Percentiles rank a stretch among this genome's conserved stretches.
Evolutionary conservation across 2,888 invertebrate genomes (phyloP).

Genomic region (Parnassius glacialis): DNA sequence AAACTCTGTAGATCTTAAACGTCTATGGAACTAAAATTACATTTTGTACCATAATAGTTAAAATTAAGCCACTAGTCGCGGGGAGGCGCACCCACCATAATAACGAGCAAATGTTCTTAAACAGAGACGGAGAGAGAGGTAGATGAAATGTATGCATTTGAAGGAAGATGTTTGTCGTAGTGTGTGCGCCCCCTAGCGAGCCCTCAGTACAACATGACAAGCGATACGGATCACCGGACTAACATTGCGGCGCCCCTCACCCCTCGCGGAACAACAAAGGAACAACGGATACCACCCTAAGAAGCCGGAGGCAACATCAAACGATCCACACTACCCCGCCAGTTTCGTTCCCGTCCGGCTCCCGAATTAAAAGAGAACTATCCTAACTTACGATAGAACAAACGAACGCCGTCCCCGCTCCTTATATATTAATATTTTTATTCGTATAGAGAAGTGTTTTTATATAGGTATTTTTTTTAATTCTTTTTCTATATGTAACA

Average conservation of each 20-base stretch:
- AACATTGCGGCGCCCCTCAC: constrained; percentile 32
- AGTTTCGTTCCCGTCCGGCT: constrained; percentile 27
- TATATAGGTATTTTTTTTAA: constrained; percentile 60
- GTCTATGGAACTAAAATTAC: constrained; percentile 76
- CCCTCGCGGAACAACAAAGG: constrained; percentile 8
- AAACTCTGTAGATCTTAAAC: constrained; percentile 74
- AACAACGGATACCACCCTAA: background rate
- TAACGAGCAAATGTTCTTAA: background rate
- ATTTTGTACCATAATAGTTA: constrained; percentile 75
- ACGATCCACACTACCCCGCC: constrained; percentile 26
- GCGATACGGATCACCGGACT: constrained; percentile 45
- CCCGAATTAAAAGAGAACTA: constrained; percentile 39
- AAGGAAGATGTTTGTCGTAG: constrained; percentile 9
- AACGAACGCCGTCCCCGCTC: constrained; percentile 56
- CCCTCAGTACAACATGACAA: constrained; percentile 40
- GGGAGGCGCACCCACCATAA: constrained; percentile 34
- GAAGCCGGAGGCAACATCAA: background rate
- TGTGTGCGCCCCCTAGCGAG: constrained; percentile 36
- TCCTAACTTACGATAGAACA: constrained; percentile 50
- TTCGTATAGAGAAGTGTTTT: constrained; percentile 66
- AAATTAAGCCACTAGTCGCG: constrained; percentile 65
- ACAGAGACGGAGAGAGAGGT: constrained; percentile 24
- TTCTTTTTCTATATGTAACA: constrained; percentile 65
- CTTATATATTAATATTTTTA: constrained; percentile 59
- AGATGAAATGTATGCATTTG: constrained; percentile 14